Base-by-base conservation (phyloP, 2,888 invertebrate genomes). In the Dynastes tityus region DNA sequence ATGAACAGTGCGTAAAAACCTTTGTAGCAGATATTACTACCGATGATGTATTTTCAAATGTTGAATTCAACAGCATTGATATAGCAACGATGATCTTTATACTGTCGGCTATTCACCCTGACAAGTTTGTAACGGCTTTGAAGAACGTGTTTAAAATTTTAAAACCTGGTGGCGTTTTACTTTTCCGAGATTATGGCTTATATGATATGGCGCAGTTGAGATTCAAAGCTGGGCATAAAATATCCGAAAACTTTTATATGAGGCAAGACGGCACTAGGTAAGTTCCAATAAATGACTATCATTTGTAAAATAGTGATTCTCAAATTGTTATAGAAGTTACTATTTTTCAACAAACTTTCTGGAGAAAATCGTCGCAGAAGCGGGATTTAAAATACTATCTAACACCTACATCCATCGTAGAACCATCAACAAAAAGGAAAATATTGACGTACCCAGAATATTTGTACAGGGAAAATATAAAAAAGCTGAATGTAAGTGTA, bases 141-240 rank as follows among this genome's bases (percentile, higher is more conserved):
- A 85, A 88, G 16, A 95, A 95, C 84, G 90, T 98, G 0, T 92
- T 89, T 81, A 88, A 91, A 75, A 90, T 93, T 0, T 88, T 96
- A 1, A 92, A 91, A 58, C 92, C 94, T 0, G 96, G 95, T 1
- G 98, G 98, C 0, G 87, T 95, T 51, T 87, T 99, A 1, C 88
- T 99, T 22, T 95, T 99, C 82, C 90, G 99, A 80, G 99, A 99
- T 89, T 99, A 99, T 88, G 99, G 97, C 0, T 90, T 97, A 0
- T 95, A 97, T 85, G 99, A 99, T 87, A 97, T 98, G 95, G 97
- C 99, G 0, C 98, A 98, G 90, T 86, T 99, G 71, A 91, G 99
- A 51, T 99, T 99, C 87, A 95, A 96, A 80, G 93, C 97, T 0
- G 98, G 98, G 0, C 94, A 96, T 86, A 98, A 98, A 88, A 95